Evolutionary conservation across 2,113 vertebrate genomes (phyloP).

Genomic region (Oreotragus oreotragus): DNA sequence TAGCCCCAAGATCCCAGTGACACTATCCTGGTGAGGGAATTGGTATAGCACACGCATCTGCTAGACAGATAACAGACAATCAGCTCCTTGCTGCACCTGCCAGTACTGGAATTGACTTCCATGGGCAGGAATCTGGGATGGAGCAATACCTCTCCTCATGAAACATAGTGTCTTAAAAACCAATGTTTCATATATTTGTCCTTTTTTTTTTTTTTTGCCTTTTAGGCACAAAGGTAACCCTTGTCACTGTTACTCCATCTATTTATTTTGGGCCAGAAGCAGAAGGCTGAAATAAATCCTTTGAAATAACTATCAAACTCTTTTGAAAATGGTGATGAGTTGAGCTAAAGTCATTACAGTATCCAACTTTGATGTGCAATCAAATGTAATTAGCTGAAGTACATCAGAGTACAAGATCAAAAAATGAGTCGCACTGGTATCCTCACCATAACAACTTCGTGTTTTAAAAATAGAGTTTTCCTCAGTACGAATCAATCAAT

Average conservation of each 20-base stretch:
- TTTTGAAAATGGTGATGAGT: neutral
- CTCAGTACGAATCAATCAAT: neutral
- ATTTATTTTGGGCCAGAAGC: neutral
- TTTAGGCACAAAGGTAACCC: neutral
- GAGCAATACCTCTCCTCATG: neutral
- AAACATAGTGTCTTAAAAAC: neutral
- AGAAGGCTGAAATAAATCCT: neutral
- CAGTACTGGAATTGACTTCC: neutral
- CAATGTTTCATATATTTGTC: neutral
- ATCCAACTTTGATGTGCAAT: neutral
- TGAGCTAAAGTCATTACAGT: neutral
- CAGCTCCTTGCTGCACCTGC: neutral
- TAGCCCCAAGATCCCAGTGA: neutral
- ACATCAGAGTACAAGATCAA: neutral
- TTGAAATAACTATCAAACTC: neutral
- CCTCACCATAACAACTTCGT: neutral
- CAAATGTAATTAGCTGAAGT: neutral
- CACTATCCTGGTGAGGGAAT: neutral
- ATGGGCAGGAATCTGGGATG: no score
- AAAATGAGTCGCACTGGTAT: neutral
- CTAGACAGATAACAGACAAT: neutral
- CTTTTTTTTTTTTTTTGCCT: neutral
- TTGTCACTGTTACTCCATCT: neutral
- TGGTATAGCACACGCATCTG: neutral
- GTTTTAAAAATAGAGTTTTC: neutral